These are phyloP conservation scores for Solenopsis fugax DNA, from an alignment of 1,140 invertebrate genomes.

Conservation along the genomic window DNA sequence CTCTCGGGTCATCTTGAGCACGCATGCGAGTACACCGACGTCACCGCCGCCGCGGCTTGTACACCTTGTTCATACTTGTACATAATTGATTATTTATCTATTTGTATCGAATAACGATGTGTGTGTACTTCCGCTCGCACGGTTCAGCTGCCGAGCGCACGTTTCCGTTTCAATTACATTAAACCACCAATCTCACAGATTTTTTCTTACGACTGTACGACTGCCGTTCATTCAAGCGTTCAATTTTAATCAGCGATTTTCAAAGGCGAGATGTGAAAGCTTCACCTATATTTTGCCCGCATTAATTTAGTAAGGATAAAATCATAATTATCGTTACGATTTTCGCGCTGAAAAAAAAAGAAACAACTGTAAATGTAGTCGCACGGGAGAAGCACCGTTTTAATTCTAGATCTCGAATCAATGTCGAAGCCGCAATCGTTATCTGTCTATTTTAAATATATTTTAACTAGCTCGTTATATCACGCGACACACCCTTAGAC, in stretches of 20 bases:
- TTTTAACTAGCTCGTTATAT: neutral
- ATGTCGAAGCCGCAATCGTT: neutral
- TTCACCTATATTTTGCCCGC: neutral
- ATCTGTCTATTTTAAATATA: constrained; percentile 6
- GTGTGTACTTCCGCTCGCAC: constrained; percentile 59
- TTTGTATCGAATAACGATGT: constrained; percentile 69
- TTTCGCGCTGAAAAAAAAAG: neutral
- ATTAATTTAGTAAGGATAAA: constrained; percentile 33
- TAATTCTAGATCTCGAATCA: neutral
- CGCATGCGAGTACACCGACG: constrained; percentile 57
- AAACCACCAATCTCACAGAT: neutral
- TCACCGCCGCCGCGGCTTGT: constrained; percentile 75
- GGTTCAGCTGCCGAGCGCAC: neutral
- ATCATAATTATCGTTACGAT: constrained; percentile 9
- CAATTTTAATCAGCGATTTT: constrained; percentile 34
- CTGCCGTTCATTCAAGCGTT: neutral
- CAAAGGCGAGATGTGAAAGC: neutral
- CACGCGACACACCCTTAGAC: constrained; percentile 29
- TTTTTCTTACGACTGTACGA: neutral
- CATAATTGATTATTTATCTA: constrained; percentile 80
- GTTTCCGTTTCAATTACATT: constrained; percentile 1
- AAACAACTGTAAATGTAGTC: neutral
- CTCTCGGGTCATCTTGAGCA: constrained; percentile 8
- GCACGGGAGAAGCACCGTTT: neutral
- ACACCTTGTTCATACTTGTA: constrained; percentile 85